Evolutionary conservation across 2,888 invertebrate genomes (phyloP), one percentile per base, ranked within the genome.

Genomic region (Nemoura dubitans): DNA sequence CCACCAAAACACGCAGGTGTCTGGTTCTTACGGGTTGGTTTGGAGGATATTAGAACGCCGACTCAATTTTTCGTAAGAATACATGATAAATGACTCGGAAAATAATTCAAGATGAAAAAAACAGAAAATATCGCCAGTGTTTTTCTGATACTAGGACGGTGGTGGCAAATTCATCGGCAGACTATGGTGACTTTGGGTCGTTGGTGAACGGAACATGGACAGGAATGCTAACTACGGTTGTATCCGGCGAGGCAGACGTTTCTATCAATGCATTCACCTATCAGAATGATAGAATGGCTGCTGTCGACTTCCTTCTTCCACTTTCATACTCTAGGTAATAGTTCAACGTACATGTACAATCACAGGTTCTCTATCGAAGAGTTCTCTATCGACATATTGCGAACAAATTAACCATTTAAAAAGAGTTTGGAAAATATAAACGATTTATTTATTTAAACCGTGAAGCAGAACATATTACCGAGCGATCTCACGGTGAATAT

Each of bases 61-160:
- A 21, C n/a, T 83, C 25, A 83, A 83, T 43, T 83, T 83, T 30
- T 36, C 83, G 83, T 43, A 83, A 43, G 83, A 14, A 7, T 36
- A n/a, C n/a, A n/a, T n/a, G n/a, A n/a, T n/a, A n/a, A n/a, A n/a
- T n/a, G n/a, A n/a, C n/a, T n/a, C n/a, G n/a, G n/a, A n/a, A n/a
- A n/a, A n/a, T n/a, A n/a, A n/a, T n/a, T n/a, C n/a, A n/a, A n/a
- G n/a, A n/a, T n/a, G n/a, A n/a, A n/a, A n/a, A n/a, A n/a, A n/a
- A n/a, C n/a, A n/a, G n/a, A n/a, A n/a, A n/a, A n/a, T n/a, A n/a
- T n/a, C n/a, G n/a, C n/a, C n/a, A n/a, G n/a, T 36, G 3, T 36
- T 36, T 36, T 36, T 36, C 36, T 36, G 36, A 3, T 36, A 36
- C 36, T 36, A 59, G 59, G 59, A 59, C 59, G 16, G 14, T 21